Conservation (phyloP, 2,888 invertebrate genomes). For the Dicranocentrus wangi region DNA sequence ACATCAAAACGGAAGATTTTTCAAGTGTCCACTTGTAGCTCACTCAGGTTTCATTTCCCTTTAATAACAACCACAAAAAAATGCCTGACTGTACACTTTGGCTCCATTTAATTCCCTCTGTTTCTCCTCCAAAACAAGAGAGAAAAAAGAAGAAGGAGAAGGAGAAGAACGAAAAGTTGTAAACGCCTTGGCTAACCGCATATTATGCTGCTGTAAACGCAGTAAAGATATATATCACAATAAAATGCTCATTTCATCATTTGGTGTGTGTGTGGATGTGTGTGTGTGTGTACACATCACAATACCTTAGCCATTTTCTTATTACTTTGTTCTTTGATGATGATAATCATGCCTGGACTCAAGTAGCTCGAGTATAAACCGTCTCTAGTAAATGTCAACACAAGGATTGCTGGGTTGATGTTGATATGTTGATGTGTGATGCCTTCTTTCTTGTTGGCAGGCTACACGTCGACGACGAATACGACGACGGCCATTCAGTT, state of each 20-base stretch:
- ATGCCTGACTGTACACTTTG: conserved; percentile 16
- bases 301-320: conserved; percentile 12
- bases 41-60: conserved; percentile 55
- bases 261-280: background rate
- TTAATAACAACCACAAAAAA: conserved; percentile 46
- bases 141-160: conserved; percentile 10
- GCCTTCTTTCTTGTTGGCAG: background rate
- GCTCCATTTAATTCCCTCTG: conserved; percentile 22
- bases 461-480: no score
- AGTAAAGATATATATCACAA: no score
- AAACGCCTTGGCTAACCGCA: conserved; percentile 35
- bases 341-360: background rate
- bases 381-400: conserved; percentile 20
- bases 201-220: conserved; percentile 6
- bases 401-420: background rate
- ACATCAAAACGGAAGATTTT: conserved; percentile 7
- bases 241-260: conserved; percentile 13
- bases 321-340: background rate
- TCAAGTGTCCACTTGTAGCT: conserved; percentile 57
- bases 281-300: background rate
- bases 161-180: no score
- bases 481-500: background rate
- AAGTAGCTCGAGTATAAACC: background rate
- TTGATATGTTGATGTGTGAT: no score
- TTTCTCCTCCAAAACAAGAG: conserved; percentile 12